A percentile compares a stretch with the other conserved stretches of the same genome.
phyloP scores from a whole-genome alignment of 2,113 vertebrate species.

The Hyperoodon ampullatus region DNA sequence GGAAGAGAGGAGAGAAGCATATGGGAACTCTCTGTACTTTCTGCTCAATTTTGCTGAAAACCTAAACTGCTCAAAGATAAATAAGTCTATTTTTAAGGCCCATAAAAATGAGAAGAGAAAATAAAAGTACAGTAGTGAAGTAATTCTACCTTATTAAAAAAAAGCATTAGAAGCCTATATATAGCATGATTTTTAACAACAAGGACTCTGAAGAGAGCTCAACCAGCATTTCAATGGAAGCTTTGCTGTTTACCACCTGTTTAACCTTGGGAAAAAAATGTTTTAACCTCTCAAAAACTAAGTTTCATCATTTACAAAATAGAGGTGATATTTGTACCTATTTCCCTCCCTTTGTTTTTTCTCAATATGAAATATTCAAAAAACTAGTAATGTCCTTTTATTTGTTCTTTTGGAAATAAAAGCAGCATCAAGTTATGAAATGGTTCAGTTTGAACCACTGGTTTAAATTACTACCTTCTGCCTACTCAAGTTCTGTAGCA shows the following conservation, averaged over 20 bases:
- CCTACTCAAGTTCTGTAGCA: background rate
- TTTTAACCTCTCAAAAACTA: background rate
- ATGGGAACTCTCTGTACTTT: background rate
- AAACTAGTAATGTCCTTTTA: background rate
- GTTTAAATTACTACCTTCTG: constrained; percentile 6
- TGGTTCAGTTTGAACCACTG: background rate
- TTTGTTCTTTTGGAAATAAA: constrained; percentile 33
- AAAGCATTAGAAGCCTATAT: background rate
- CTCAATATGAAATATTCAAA: constrained; percentile 12
- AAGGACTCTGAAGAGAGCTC: background rate
- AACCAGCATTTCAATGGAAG: background rate
- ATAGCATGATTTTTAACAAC: background rate
- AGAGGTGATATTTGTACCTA: background rate
- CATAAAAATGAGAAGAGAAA: background rate
- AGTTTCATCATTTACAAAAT: background rate
- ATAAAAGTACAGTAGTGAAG: background rate
- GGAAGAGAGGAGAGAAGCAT: background rate
- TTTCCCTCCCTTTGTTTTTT: background rate
- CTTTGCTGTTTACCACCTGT: background rate
- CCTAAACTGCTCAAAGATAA: background rate
- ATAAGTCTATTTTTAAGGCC: background rate
- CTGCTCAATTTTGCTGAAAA: background rate
- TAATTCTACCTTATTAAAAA: background rate
- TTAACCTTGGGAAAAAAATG: background rate
- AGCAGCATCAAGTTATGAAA: background rate